Evolutionary conservation across 2,797 vertebrate genomes (phyloP).

Genomic region (Poeciliopsis gracilis): DNA sequence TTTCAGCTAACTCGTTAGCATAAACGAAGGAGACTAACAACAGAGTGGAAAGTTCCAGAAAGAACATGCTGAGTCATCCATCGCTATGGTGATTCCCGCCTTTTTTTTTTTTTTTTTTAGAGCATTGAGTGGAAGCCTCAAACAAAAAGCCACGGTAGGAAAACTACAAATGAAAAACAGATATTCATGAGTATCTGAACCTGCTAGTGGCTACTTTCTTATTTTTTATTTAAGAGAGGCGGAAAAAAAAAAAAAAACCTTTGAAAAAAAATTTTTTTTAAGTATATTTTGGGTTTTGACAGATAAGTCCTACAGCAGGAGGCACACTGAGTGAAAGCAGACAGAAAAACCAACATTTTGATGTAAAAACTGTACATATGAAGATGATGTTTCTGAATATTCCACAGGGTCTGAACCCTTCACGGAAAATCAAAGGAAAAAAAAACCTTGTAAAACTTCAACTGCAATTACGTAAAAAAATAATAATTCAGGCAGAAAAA

Average conservation of each 20-base stretch:
- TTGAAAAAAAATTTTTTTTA: neutral
- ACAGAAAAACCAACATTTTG: neutral
- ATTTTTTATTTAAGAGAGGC: neutral
- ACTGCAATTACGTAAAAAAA: neutral
- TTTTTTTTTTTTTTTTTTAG: neutral
- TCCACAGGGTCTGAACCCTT: neutral
- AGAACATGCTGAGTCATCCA: neutral
- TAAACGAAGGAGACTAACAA: neutral
- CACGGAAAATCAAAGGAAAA: neutral
- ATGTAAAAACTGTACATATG: neutral
- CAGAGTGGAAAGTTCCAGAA: neutral
- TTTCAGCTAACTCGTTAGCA: neutral
- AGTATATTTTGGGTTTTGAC: neutral
- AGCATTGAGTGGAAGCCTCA: neutral
- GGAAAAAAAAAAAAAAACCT: neutral
- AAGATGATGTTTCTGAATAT: neutral
- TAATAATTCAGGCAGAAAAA: neutral
- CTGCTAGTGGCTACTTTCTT: neutral
- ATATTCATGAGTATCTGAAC: neutral
- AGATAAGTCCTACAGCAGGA: neutral
- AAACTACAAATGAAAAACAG: neutral
- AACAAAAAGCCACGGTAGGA: neutral
- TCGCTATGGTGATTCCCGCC: neutral
- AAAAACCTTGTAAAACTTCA: neutral
- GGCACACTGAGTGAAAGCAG: neutral